Evolutionary conservation across 2,888 invertebrate species (phyloP).

Genomic region (Leuctra nigra): DNA sequence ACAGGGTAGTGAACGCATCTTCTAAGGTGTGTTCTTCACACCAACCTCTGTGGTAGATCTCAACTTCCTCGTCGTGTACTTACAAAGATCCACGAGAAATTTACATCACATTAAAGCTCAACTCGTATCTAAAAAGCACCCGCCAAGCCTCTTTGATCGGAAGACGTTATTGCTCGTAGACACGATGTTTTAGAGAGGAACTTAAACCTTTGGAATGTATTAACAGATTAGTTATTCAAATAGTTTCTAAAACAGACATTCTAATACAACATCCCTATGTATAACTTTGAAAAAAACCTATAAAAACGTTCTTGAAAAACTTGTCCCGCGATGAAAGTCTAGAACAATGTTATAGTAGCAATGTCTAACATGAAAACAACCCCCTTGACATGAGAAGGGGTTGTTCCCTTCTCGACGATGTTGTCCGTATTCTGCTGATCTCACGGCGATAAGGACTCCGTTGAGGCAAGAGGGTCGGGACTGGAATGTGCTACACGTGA

Average conservation of each 20-base stretch:
- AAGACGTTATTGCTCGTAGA: background rate
- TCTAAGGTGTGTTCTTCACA: too few relatives aligned
- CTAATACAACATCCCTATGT: conserved; percentile 1
- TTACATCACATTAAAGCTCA: conserved; percentile 6
- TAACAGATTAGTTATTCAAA: conserved; percentile 1
- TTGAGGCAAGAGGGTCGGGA: too few relatives aligned
- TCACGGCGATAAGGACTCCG: conserved; percentile 5
- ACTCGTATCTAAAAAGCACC: background rate
- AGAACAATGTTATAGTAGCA: background rate
- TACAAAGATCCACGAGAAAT: background rate
- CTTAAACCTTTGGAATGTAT: background rate
- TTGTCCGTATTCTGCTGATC: conserved; percentile 2
- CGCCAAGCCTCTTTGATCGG: background rate
- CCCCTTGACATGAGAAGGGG: conserved; percentile 1
- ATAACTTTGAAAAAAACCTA: too few relatives aligned
- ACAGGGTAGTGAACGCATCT: too few relatives aligned
- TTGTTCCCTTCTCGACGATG: background rate
- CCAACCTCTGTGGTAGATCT: too few relatives aligned
- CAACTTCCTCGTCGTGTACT: too few relatives aligned
- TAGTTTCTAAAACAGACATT: background rate
- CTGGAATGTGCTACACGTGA: background rate
- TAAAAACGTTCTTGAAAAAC: conserved; percentile 3
- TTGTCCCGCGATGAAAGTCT: conserved; percentile 2
- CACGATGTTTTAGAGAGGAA: background rate
- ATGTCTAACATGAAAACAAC: conserved; percentile 3